phyloP scores from a whole-genome alignment of 2,113 vertebrate species.

The Nothoprocta perdicaria region DNA sequence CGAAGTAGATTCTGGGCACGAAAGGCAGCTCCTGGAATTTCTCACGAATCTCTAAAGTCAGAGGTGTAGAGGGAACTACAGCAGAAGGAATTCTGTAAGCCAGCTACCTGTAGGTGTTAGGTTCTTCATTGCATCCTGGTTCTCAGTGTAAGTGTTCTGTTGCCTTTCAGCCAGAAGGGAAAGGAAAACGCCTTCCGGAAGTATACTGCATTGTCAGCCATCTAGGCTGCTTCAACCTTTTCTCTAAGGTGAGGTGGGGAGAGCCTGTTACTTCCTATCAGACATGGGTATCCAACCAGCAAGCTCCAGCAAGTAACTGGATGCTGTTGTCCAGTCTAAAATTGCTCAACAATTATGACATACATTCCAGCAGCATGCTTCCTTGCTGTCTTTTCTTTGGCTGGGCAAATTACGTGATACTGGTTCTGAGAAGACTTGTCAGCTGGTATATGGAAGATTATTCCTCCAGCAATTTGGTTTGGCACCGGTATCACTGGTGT shows the following conservation, averaged over 20 bases:
- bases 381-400: background rate
- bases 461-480: background rate
- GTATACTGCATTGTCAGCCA: slow-evolving; percentile 97
- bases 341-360: background rate
- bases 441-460: background rate
- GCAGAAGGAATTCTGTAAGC: background rate
- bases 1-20: background rate
- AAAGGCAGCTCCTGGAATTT: background rate
- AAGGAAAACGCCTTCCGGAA: slow-evolving; percentile 94
- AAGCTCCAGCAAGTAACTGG: background rate
- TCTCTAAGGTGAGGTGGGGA: slow-evolving; percentile 90
- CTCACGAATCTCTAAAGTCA: background rate
- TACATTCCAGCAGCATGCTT: background rate
- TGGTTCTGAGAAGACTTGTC: background rate
- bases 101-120: background rate
- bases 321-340: background rate
- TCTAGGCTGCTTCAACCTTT: slow-evolving; percentile 97
- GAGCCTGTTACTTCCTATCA: background rate
- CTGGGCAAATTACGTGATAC: background rate
- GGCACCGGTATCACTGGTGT: background rate
- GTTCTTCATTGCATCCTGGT: background rate
- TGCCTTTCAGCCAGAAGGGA: slow-evolving; percentile 85
- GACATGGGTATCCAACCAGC: background rate
- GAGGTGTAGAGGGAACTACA: background rate
- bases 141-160: slow-evolving; percentile 28